A percentile compares a stretch with the other conserved stretches of the same genome.
Conservation (phyloP, 2,113 vertebrate genomes). For the Uria lomvia region DNA sequence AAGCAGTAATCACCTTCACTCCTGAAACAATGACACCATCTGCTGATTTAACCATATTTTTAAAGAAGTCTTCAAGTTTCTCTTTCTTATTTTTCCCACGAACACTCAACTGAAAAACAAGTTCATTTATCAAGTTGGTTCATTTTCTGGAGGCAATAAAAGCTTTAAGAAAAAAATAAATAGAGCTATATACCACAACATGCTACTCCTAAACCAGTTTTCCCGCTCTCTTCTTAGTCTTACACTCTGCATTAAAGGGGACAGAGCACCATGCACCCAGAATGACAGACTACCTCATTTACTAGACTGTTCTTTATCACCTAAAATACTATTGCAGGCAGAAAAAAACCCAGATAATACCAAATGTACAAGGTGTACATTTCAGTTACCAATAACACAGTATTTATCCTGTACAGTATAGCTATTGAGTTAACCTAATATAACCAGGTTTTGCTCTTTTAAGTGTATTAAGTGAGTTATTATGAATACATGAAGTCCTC, state of each 20-base stretch:
- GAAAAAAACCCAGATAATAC: background rate
- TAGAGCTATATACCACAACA: background rate
- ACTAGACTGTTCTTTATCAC: background rate
- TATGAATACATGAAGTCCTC: background rate
- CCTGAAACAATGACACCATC: slow-evolving; percentile 98
- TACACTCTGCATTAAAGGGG: background rate
- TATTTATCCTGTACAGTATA: background rate
- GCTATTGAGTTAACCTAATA: background rate
- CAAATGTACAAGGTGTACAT: background rate
- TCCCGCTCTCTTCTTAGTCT: background rate
- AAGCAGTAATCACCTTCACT: slow-evolving; percentile 85
- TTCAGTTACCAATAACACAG: background rate
- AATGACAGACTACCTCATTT: background rate
- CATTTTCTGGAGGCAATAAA: background rate
- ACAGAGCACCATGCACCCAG: background rate
- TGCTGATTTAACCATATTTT: slow-evolving; percentile 97
- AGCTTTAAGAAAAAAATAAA: background rate
- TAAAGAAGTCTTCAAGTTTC: slow-evolving; percentile 98
- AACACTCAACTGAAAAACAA: slow-evolving; percentile 88
- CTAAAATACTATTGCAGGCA: background rate
- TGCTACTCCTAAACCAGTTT: background rate
- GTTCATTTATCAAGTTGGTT: background rate
- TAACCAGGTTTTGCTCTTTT: background rate
- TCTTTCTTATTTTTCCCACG: slow-evolving; percentile 99
- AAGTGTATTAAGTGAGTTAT: background rate